A percentile compares a stretch with the other conserved stretches of the same genome.
Evolutionary conservation across 2,888 invertebrate species (phyloP).

Genomic region (Zhuqinia jingwanae): DNA sequence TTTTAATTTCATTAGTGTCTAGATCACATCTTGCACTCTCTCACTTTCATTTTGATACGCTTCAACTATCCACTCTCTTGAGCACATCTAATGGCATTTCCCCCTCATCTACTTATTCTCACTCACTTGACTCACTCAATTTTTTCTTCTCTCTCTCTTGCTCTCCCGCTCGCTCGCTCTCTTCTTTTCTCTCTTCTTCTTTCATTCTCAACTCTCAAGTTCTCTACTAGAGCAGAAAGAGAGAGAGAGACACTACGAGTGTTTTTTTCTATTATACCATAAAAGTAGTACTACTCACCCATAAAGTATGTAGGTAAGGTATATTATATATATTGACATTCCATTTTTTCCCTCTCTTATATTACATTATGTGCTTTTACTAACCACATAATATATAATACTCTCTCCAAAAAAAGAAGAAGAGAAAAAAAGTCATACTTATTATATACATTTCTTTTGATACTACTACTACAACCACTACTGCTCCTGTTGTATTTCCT

Average conservation of each 20-base stretch:
- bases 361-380: no score
- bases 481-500: conserved; percentile 18
- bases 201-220: conserved; percentile 43
- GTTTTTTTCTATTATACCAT: conserved; percentile 36
- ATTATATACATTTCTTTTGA: no score
- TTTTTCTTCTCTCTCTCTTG: conserved; percentile 51
- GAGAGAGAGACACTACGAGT: conserved; percentile 5
- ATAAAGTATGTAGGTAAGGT: not conserved
- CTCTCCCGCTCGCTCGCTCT: conserved; percentile 13
- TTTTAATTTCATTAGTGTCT: conserved; percentile 79
- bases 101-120: conserved; percentile 72
- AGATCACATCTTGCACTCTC: conserved; percentile 77
- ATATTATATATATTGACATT: not conserved
- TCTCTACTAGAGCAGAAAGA: conserved; percentile 27
- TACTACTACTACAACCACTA: no score
- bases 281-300: no score
- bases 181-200: conserved; percentile 28
- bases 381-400: no score
- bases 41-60: conserved; percentile 78
- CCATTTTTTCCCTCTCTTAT: no score
- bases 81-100: conserved; percentile 74
- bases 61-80: conserved; percentile 77
- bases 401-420: no score
- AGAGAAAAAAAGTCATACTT: no score
- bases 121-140: conserved; percentile 69